phyloP scores from a whole-genome alignment of 2,888 invertebrate species.

The Bhutanitis thaidina region DNA sequence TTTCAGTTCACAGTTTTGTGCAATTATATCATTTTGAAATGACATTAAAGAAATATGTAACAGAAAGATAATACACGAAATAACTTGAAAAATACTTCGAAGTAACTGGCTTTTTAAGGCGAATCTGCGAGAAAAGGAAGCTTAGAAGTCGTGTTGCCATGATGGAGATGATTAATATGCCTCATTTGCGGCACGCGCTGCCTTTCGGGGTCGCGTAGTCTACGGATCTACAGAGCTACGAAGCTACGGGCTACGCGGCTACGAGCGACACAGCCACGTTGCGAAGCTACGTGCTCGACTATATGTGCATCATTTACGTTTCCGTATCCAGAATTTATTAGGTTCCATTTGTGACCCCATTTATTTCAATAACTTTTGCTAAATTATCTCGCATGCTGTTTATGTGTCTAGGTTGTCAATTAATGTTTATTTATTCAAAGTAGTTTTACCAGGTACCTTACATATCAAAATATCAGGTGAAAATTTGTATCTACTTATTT shows the following conservation, averaged over 20 bases:
- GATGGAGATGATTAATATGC: slow-evolving; percentile 76
- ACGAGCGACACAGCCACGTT: slow-evolving; percentile 11
- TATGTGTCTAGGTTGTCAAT: background rate
- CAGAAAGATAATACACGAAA: background rate
- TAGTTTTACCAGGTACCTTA: too few species aligned
- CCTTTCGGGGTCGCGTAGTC: slow-evolving; percentile 34
- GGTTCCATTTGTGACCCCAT: slow-evolving; percentile 57
- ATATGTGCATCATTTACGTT: slow-evolving; percentile 74
- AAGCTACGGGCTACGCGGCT: slow-evolving; percentile 40
- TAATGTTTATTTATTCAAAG: too few species aligned
- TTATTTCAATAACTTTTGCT: slow-evolving; percentile 58
- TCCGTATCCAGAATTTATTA: slow-evolving; percentile 73
- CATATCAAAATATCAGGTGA: too few species aligned
- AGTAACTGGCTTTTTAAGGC: slow-evolving; percentile 50
- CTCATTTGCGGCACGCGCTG: slow-evolving; percentile 72
- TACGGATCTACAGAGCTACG: slow-evolving; percentile 40
- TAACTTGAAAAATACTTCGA: slow-evolving; percentile 31
- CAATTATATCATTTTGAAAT: too few species aligned
- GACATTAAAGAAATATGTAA: too few species aligned
- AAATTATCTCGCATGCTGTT: background rate
- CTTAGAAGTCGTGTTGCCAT: slow-evolving; percentile 69
- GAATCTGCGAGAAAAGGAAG: slow-evolving; percentile 66
- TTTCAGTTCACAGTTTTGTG: too few species aligned
- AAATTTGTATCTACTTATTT: too few species aligned
- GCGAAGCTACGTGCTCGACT: slow-evolving; percentile 63